Conservation (phyloP, 2,888 invertebrate species). For the Synergus japonicus region DNA sequence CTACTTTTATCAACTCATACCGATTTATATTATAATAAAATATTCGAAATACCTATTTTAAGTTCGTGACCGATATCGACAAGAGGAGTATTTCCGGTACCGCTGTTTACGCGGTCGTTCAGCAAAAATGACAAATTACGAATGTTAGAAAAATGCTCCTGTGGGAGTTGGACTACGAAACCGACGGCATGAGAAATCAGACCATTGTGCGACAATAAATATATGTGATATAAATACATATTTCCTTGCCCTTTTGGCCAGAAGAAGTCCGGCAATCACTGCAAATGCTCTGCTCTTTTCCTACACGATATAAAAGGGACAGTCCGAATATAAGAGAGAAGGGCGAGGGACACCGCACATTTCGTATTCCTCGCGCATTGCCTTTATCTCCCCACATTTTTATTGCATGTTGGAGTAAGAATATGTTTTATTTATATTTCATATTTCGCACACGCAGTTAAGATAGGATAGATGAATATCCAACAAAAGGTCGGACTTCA, state of each 20-base stretch:
- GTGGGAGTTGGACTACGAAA: conserved; percentile 51
- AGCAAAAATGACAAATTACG: conserved; percentile 62
- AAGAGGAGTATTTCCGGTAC: not conserved
- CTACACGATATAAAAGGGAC: conserved; percentile 55
- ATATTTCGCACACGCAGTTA: conserved; percentile 70
- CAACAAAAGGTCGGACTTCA: conserved; percentile 49
- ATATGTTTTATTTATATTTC: conserved; percentile 77
- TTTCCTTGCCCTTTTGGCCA: conserved; percentile 54
- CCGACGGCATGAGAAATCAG: conserved; percentile 65
- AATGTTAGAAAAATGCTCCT: conserved; percentile 59
- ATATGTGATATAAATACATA: conserved; percentile 55
- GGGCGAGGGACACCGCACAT: conserved; percentile 61
- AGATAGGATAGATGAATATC: conserved; percentile 61
- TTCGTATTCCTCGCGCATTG: conserved; percentile 76
- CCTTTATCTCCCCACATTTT: conserved; percentile 74
- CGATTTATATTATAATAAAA: not conserved
- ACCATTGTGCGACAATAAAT: conserved; percentile 60
- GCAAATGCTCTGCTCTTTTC: conserved; percentile 52
- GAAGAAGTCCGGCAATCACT: conserved; percentile 64
- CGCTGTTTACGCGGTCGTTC: conserved; percentile 42
- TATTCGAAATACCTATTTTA: not conserved
- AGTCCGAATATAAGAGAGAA: conserved; percentile 45
- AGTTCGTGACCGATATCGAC: not conserved
- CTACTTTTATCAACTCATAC: not conserved
- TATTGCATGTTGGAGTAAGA: conserved; percentile 71